Conservation (phyloP, 2,113 vertebrate species). For the Stigmatopora argus region DNA sequence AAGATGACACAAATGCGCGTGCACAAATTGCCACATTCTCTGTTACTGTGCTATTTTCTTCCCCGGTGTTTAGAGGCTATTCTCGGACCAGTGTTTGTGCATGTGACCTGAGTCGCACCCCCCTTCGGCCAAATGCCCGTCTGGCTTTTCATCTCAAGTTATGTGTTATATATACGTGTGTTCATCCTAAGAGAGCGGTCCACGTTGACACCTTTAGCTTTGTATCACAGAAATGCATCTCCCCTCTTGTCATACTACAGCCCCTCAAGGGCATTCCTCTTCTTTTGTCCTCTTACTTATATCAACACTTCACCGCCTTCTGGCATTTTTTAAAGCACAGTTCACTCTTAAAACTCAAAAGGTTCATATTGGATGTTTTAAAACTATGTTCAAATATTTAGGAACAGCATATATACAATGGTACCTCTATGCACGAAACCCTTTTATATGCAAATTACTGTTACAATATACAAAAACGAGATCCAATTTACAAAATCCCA, state of each 20-base stretch:
- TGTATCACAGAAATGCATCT: neutral
- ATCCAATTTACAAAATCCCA: no score
- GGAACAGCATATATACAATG: no score
- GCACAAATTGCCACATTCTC: constrained; percentile 1
- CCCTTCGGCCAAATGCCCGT: neutral
- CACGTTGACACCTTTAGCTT: neutral
- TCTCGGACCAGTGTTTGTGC: constrained; percentile 7
- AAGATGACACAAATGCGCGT: neutral
- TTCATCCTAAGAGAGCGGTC: neutral
- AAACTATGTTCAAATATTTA: no score
- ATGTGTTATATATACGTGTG: neutral
- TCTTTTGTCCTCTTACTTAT: neutral
- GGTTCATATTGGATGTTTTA: no score
- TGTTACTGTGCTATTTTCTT: constrained; percentile 12
- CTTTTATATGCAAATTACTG: no score
- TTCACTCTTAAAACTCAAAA: no score
- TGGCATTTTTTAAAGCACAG: neutral
- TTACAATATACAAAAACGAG: no score
- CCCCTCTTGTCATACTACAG: neutral
- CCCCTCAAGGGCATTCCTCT: constrained; percentile 1
- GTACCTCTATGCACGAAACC: no score
- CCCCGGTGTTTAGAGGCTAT: constrained; percentile 4
- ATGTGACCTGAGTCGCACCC: constrained; percentile 1
- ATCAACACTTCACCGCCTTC: neutral
- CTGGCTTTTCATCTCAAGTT: constrained; percentile 1